These are phyloP conservation scores for Lydus trimaculatus DNA, from an alignment of 2,888 invertebrate genomes.

Conservation along the genomic window DNA sequence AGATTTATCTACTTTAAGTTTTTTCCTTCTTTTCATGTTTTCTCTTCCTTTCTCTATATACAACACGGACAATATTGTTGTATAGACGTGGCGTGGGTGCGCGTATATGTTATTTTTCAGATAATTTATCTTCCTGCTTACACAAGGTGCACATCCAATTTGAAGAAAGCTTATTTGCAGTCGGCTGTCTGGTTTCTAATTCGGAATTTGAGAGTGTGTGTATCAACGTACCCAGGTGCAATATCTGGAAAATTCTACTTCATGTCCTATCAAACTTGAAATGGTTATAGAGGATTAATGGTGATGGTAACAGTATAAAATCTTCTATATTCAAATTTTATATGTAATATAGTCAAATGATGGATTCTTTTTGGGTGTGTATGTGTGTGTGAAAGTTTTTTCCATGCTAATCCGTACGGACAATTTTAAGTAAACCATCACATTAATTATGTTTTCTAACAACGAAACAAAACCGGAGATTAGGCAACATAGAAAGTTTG, in stretches of 20 bases:
- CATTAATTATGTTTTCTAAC: slow-evolving; percentile 24
- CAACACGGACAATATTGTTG: neutral
- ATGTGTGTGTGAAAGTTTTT: too few relatives aligned
- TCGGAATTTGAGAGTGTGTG: slow-evolving; percentile 42
- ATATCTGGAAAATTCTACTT: slow-evolving; percentile 48
- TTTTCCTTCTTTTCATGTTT: slow-evolving; percentile 26
- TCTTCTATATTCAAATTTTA: neutral
- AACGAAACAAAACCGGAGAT: slow-evolving; percentile 21
- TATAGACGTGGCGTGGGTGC: slow-evolving; percentile 20
- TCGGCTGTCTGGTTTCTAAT: slow-evolving; percentile 46
- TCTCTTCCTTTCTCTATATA: neutral
- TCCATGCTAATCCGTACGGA: neutral
- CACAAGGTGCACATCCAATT: slow-evolving; percentile 55
- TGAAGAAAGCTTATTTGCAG: slow-evolving; percentile 54
- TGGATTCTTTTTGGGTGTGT: too few relatives aligned
- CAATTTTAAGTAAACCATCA: slow-evolving; percentile 26
- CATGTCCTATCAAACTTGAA: slow-evolving; percentile 42
- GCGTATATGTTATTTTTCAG: slow-evolving; percentile 51
- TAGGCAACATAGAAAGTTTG: slow-evolving; percentile 20
- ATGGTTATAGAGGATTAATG: slow-evolving; percentile 30
- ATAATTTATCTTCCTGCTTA: slow-evolving; percentile 57
- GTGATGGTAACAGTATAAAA: neutral
- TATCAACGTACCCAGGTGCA: slow-evolving; percentile 52
- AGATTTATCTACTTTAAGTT: slow-evolving; percentile 53
- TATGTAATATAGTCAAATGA: slow-evolving; percentile 6